Evolutionary conservation across 2,888 invertebrate species (phyloP), one percentile per base, ranked within the genome.

Genomic region (Heteropelma amictum): DNA sequence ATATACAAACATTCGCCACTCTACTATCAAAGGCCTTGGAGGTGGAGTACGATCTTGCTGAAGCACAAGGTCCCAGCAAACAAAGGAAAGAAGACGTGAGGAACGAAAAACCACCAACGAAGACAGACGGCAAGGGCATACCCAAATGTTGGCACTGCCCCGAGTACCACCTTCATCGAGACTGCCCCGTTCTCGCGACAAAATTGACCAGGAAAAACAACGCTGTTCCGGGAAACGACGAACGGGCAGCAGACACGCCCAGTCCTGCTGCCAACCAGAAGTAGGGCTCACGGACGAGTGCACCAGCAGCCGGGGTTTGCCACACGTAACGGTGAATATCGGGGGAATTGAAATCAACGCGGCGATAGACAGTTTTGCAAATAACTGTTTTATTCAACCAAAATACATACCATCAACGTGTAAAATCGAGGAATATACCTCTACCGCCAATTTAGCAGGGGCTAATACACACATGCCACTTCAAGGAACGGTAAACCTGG

Each of bases 1-100:
- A 61, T 4, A 21, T 35, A 0, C 21, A 23, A 7, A 47, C 45
- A 0, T 14, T 61, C 0, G 14, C 33, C 1, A 1, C 23, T 0
- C 4, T 47, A 3, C 33, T 35, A 35, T 14, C 33, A 2, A 33
- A 47, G 1, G 47, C 45, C 0, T 35, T 49, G 0, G 45, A 47
- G n/a, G 47, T 30, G 0, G 60, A 60, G 4, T 38, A 63, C 47
- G 70, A 71, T 10, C 4, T 71, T 0, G 12, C 45, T 0, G 63
- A 71, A 0, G 49, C 19, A 0, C 33, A n/a, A n/a, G n/a, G n/a
- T 28, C 0, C 12, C 23, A 0, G 3, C 23, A 14, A 19, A n/a
- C n/a, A n/a, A n/a, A 14, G 33, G 10, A n/a, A 33, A 33, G 33
- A 6, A 2, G 33, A 6, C n/a, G 5, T 14, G 3, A 12, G 12